Conservation (phyloP, 1,140 invertebrate species). For the Manduca sexta region DNA sequence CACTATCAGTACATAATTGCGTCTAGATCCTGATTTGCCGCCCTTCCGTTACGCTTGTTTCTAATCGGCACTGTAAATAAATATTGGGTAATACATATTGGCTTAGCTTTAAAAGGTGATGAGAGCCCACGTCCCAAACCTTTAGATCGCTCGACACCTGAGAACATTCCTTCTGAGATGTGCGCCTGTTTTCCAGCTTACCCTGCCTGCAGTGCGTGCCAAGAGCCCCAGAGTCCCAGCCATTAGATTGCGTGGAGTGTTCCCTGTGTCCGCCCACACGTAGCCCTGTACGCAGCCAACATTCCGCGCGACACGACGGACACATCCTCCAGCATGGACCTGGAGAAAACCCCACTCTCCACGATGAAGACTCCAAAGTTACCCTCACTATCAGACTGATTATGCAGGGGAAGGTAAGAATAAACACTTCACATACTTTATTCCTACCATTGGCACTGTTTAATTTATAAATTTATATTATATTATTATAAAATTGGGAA, state of each 20-base stretch:
- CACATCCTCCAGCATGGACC: slow-evolving; percentile 69
- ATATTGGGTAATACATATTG: slow-evolving; percentile 55
- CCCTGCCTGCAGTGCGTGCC: slow-evolving; percentile 73
- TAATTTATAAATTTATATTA: slow-evolving; percentile 22
- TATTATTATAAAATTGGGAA: slow-evolving; percentile 28
- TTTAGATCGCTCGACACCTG: slow-evolving; percentile 65
- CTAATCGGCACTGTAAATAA: slow-evolving; percentile 62
- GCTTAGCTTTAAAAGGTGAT: slow-evolving; percentile 50
- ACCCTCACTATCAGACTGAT: slow-evolving; percentile 98
- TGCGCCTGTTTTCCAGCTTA: slow-evolving; percentile 74
- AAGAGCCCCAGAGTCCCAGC: slow-evolving; percentile 72
- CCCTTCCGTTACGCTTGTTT: slow-evolving; percentile 64
- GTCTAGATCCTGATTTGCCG: slow-evolving; percentile 62
- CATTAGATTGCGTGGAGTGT: slow-evolving; percentile 75
- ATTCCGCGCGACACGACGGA: slow-evolving; percentile 70
- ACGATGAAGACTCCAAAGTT: slow-evolving; percentile 78
- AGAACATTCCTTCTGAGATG: slow-evolving; percentile 66
- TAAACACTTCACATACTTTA: slow-evolving; percentile 17
- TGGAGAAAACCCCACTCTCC: slow-evolving; percentile 69
- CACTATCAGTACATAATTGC: slow-evolving; percentile 61
- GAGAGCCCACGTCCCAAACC: slow-evolving; percentile 52
- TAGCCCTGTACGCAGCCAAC: slow-evolving; percentile 70
- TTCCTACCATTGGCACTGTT: slow-evolving; percentile 28
- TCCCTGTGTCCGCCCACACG: slow-evolving; percentile 65
- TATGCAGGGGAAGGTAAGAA: slow-evolving; percentile 99